A percentile compares a stretch with the other conserved stretches of the same genome.
Evolutionary conservation across 2,888 invertebrate genomes (phyloP).

Genomic region (Patella caerulea): DNA sequence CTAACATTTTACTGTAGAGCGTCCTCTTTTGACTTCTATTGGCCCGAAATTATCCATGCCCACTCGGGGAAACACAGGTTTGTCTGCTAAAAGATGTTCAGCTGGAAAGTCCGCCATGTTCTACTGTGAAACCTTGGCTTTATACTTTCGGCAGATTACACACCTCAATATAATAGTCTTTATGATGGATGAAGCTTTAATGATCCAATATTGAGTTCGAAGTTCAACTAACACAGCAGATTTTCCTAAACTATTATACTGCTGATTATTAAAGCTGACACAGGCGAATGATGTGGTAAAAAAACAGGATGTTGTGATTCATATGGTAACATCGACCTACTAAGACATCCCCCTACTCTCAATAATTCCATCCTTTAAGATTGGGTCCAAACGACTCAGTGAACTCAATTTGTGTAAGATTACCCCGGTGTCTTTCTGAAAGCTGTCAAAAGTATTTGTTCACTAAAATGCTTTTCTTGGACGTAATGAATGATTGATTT

Average conservation of each 20-base stretch:
- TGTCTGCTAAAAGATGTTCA: not conserved
- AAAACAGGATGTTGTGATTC: conserved; percentile 17
- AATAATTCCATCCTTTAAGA: not conserved
- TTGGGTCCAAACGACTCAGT: not conserved
- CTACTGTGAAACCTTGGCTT: not conserved
- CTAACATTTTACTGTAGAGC: conserved; percentile 27
- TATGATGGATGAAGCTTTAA: not conserved
- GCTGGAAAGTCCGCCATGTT: not conserved
- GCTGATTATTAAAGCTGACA: conserved; percentile 14
- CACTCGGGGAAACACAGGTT: conserved; percentile 22
- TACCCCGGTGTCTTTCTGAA: no score
- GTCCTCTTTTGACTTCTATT: conserved; percentile 26
- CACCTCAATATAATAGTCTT: conserved; percentile 11
- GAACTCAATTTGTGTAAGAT: no score
- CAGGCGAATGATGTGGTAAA: conserved; percentile 9
- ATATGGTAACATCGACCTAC: not conserved
- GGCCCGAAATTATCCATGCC: conserved; percentile 31
- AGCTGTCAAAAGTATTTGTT: no score
- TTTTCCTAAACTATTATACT: conserved; percentile 12
- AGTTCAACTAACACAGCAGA: not conserved
- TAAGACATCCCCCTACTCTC: conserved; percentile 7
- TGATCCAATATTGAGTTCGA: conserved; percentile 20
- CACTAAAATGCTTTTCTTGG: no score
- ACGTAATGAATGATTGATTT: no score
- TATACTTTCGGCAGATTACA: not conserved